Conservation (phyloP, 1,140 invertebrate species). For the Phymorhynchus buccinoides region DNA sequence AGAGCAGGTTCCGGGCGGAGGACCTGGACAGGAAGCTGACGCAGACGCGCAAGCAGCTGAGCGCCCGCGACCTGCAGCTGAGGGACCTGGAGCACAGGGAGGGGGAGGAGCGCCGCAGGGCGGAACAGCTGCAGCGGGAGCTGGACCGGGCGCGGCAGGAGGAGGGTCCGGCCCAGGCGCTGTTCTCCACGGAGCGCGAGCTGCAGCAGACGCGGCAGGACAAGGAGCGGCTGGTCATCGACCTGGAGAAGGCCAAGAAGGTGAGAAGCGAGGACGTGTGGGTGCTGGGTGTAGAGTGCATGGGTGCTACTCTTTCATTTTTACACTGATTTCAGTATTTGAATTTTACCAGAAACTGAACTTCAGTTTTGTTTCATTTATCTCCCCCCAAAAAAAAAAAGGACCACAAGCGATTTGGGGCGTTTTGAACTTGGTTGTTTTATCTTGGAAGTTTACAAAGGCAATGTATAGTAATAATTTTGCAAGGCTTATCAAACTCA, state of each 20-base stretch:
- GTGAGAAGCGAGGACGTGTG: slow-evolving; percentile 42
- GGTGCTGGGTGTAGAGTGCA: background rate
- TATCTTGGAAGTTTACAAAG: too few relatives aligned
- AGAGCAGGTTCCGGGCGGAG: slow-evolving; percentile 43
- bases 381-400: too few relatives aligned
- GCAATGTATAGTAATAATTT: too few relatives aligned
- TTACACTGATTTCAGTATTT: too few relatives aligned
- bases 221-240: slow-evolving; percentile 59
- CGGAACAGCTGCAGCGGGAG: slow-evolving; percentile 47
- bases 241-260: slow-evolving; percentile 69
- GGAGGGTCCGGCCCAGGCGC: slow-evolving; percentile 51
- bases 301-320: too few relatives aligned
- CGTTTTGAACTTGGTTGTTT: too few relatives aligned
- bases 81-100: background rate
- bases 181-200: slow-evolving; percentile 55
- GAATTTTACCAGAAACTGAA: too few relatives aligned
- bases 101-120: slow-evolving; percentile 50
- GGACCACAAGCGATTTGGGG: too few relatives aligned
- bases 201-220: slow-evolving; percentile 52
- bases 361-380: too few relatives aligned
- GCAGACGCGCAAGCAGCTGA: slow-evolving; percentile 53
- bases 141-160: slow-evolving; percentile 55
- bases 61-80: slow-evolving; percentile 55
- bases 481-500: too few relatives aligned
- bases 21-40: slow-evolving; percentile 53